Conservation (phyloP, 2,888 invertebrate genomes). For the Schizotus pectinicornis region DNA sequence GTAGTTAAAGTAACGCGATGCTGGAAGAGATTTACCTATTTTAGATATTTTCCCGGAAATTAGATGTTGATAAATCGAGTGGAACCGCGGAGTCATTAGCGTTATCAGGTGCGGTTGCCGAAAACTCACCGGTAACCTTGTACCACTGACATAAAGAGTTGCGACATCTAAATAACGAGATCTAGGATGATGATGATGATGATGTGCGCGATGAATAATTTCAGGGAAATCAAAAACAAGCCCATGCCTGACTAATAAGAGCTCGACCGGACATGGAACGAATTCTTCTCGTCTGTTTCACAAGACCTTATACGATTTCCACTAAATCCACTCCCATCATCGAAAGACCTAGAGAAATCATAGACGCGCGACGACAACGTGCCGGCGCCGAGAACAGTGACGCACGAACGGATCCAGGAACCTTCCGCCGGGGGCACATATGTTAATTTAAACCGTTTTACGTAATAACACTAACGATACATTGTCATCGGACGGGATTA, state of each 20-base stretch:
- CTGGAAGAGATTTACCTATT: too few species aligned
- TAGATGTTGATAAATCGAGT: too few species aligned
- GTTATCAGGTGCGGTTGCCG: constrained; percentile 1
- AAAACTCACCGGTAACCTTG: constrained; percentile 16
- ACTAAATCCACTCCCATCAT: too few species aligned
- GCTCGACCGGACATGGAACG: constrained; percentile 13
- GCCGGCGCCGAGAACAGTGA: background rate
- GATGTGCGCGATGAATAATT: constrained; percentile 9
- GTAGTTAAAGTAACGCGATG: too few species aligned
- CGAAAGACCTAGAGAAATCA: too few species aligned
- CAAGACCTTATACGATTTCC: background rate
- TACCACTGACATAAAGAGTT: constrained; percentile 16
- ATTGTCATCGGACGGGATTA: too few species aligned
- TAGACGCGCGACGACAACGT: too few species aligned
- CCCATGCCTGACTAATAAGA: constrained; percentile 9
- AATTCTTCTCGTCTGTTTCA: constrained; percentile 13
- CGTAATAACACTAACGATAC: constrained; percentile 3
- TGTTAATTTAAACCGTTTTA: constrained; percentile 23
- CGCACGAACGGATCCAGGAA: constrained; percentile 17
- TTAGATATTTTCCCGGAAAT: too few species aligned
- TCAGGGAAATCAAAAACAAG: constrained; percentile 20
- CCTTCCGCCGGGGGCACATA: constrained; percentile 25
- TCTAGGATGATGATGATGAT: constrained; percentile 15
- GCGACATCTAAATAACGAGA: constrained; percentile 4
- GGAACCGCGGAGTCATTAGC: too few species aligned